Percentiles rank a stretch among this genome's conserved stretches.
Evolutionary conservation across 2,888 invertebrate genomes (phyloP).

Genomic region (Andrena fulva): DNA sequence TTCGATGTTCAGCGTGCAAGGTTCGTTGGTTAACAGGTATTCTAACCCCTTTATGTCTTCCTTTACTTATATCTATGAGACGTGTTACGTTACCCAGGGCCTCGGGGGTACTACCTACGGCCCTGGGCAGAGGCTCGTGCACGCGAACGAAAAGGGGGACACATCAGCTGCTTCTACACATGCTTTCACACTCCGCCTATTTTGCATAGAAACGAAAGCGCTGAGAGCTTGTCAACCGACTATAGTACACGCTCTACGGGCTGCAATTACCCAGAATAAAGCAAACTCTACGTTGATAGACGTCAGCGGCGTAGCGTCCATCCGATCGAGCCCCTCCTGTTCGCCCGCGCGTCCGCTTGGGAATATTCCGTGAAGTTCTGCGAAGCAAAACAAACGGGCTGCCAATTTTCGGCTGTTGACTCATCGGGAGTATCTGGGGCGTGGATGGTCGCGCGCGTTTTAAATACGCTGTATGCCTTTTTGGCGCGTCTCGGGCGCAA

Average conservation of each 20-base stretch:
- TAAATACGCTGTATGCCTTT: slow-evolving; percentile 31
- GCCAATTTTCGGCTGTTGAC: slow-evolving; percentile 33
- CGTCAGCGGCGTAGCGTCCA: neutral
- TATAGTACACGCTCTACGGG: neutral
- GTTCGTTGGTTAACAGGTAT: neutral
- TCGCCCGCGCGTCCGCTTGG: neutral
- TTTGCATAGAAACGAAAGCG: slow-evolving; percentile 61
- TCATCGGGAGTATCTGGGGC: slow-evolving; percentile 29
- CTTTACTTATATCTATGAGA: neutral
- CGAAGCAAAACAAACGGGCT: neutral
- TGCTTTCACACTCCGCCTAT: slow-evolving; percentile 64
- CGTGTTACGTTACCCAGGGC: neutral
- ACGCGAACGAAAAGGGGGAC: slow-evolving; percentile 55
- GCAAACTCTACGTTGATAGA: neutral
- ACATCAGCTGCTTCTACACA: slow-evolving; percentile 60
- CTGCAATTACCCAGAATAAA: neutral
- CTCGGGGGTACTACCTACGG: slow-evolving; percentile 14
- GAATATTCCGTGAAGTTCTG: neutral
- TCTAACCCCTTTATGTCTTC: neutral
- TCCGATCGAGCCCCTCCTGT: neutral
- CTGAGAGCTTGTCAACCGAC: slow-evolving; percentile 37
- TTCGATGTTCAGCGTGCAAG: too few relatives aligned
- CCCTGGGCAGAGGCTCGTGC: slow-evolving; percentile 31
- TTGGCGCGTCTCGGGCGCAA: slow-evolving; percentile 24
- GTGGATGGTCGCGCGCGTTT: slow-evolving; percentile 42